Base-by-base conservation (phyloP, 2,113 vertebrate genomes). In the Oncorhynchus masou region DNA sequence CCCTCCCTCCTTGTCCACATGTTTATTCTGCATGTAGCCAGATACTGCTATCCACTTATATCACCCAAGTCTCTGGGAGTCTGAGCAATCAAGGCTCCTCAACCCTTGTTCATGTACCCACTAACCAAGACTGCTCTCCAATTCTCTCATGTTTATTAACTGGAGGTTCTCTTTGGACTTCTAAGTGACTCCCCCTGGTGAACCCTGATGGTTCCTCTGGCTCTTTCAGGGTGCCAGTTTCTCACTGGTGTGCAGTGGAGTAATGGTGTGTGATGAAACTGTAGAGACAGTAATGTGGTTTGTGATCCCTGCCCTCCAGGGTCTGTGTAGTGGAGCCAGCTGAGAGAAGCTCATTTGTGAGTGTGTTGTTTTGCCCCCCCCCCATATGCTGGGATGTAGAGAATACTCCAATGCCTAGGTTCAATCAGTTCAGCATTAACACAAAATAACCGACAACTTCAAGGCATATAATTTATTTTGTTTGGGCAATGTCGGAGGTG, bases 91-190 rank as follows among this genome's bases (percentile, higher is more conserved):
- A n/a, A 62, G 9, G 5, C n/a, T 62, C 7, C 20, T 27, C 12
- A 22, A 5, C 25, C 16, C 11, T 15, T 1, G 9, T 29, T 24
- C 8, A 24, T 15, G 39, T 67, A 67, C 54, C 54, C 71, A 29
- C 51, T n/a, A 24, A 34, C 59, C 39, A 45, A 11, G 9, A 45
- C 39, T 45, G 2, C 39, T 45, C 27, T 85, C 77, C 77, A 62
- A 74, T 81, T 83, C 82, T 72, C 87, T 88, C 89, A 89, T 91
- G 87, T 91, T 90, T 90, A 88, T 89, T 89, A 86, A 90, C 83
- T 81, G 78, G 77, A 70, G 76, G 81, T 74, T 79, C 82, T 87
- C 79, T 84, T 87, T 85, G 80, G 86, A 85, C 79, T 81, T 24
- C 48, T 69, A 45, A 45, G 39, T 45, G 39, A 45, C 39, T 45